Percentiles rank a stretch among this genome's conserved stretches.
phyloP scores from a whole-genome alignment of 2,797 vertebrate genomes.

The Acrossocheilus fasciatus region DNA sequence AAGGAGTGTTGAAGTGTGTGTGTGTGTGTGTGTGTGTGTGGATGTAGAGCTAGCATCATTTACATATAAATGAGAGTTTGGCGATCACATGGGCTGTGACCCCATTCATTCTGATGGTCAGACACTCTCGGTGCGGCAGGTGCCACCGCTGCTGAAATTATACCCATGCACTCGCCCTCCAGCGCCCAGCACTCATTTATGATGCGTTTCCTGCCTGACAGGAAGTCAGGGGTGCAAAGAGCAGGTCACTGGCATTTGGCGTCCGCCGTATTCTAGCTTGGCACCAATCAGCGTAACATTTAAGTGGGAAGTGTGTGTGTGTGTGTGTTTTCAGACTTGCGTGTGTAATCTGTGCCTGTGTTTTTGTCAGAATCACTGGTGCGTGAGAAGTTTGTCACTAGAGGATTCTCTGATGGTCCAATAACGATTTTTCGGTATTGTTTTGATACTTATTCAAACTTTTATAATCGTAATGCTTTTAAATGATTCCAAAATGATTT shows the following conservation, averaged over 20 bases:
- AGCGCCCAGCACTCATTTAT: slow-evolving; percentile 58
- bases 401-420: not conserved
- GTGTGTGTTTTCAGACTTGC: slow-evolving; percentile 19
- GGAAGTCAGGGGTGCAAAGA: slow-evolving; percentile 59
- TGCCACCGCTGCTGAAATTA: slow-evolving; percentile 53
- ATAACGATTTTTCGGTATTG: not conserved
- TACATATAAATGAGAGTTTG: slow-evolving; percentile 65
- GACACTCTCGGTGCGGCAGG: slow-evolving; percentile 53
- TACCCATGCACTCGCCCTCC: slow-evolving; percentile 38
- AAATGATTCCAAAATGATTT: too few species aligned
- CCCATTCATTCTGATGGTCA: slow-evolving; percentile 62
- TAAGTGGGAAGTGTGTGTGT: slow-evolving; percentile 40
- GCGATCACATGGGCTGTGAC: slow-evolving; percentile 62
- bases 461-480: too few species aligned
- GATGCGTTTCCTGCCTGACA: slow-evolving; percentile 61
- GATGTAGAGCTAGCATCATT: slow-evolving; percentile 48
- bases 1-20: not conserved
- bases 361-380: slow-evolving; percentile 34
- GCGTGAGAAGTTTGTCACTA: not conserved
- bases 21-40: slow-evolving; percentile 2
- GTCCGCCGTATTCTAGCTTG: slow-evolving; percentile 45
- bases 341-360: slow-evolving; percentile 36
- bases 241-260: slow-evolving; percentile 58
- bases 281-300: slow-evolving; percentile 60
- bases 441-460: too few species aligned